Conservation (phyloP, 2,113 vertebrate species). For the Amphiprion ocellaris region DNA sequence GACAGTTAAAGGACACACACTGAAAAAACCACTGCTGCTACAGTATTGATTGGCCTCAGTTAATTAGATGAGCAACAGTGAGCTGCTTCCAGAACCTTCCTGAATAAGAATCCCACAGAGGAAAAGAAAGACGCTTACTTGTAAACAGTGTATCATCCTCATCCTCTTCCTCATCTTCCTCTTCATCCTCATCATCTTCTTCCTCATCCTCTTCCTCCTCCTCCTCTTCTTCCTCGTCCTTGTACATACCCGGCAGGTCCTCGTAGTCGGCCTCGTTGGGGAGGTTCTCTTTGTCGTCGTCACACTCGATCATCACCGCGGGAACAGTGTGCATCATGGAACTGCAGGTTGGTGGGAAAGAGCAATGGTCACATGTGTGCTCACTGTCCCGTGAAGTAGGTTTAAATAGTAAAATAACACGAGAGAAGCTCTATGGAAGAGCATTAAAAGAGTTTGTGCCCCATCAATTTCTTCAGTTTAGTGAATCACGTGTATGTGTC, state of each 20-base stretch:
- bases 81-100: too few species aligned
- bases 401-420: conserved; percentile 12
- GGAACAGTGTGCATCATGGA: conserved; percentile 93
- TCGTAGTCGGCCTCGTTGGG: conserved; percentile 90
- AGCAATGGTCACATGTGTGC: conserved; percentile 40
- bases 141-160: conserved; percentile 89
- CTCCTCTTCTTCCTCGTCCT: conserved; percentile 90
- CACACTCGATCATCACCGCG: conserved; percentile 93
- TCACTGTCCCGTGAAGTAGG: not conserved
- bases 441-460: not conserved
- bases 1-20: too few species aligned
- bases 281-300: conserved; percentile 97
- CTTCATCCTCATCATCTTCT: conserved; percentile 85
- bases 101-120: too few species aligned
- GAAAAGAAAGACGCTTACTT: conserved; percentile 81
- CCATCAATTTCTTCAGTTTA: too few species aligned
- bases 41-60: too few species aligned
- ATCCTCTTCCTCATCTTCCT: conserved; percentile 85
- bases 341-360: conserved; percentile 74
- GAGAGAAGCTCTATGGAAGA: not conserved
- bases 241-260: conserved; percentile 89
- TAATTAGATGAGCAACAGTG: too few species aligned
- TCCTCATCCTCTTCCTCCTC: conserved; percentile 87
- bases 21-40: too few species aligned
- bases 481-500: not conserved